Conservation (phyloP, 2,888 invertebrate genomes). For the Aquatica leii region DNA sequence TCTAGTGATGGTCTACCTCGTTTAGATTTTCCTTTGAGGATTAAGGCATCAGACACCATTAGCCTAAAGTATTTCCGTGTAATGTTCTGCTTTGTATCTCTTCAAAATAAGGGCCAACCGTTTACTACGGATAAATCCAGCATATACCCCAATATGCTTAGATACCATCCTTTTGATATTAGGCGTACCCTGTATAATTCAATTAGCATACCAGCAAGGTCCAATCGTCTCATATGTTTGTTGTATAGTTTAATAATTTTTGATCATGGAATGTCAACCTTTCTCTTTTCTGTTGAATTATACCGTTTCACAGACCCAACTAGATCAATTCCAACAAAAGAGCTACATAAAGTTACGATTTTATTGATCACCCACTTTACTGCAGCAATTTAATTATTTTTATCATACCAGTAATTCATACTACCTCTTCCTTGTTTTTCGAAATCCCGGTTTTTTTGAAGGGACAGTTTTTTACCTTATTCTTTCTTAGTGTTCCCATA, state of each 20-base stretch:
- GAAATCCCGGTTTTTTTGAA: not conserved
- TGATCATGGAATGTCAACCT: not conserved
- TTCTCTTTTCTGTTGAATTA: not conserved
- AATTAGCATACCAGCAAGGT: not conserved
- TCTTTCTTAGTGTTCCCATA: too few relatives aligned
- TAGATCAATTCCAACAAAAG: not conserved
- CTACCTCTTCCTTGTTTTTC: not conserved
- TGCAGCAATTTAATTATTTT: not conserved
- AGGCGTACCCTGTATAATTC: not conserved
- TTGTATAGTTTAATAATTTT: not conserved
- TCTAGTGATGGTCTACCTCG: constrained; percentile 3
- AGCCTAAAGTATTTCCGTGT: too few relatives aligned
- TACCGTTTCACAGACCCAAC: not conserved
- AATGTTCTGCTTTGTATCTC: too few relatives aligned
- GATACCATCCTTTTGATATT: not conserved
- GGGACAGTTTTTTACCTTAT: not conserved
- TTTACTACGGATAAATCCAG: not conserved
- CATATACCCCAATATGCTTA: not conserved
- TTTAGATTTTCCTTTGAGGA: too few relatives aligned
- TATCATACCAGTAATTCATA: too few relatives aligned
- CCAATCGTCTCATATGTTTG: not conserved
- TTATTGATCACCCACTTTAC: not conserved
- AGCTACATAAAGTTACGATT: not conserved
- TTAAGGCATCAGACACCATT: too few relatives aligned
- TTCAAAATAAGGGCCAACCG: not conserved